These are phyloP conservation scores for Colossoma macropomum DNA, from an alignment of 2,113 vertebrate genomes.

Conservation along the genomic window DNA sequence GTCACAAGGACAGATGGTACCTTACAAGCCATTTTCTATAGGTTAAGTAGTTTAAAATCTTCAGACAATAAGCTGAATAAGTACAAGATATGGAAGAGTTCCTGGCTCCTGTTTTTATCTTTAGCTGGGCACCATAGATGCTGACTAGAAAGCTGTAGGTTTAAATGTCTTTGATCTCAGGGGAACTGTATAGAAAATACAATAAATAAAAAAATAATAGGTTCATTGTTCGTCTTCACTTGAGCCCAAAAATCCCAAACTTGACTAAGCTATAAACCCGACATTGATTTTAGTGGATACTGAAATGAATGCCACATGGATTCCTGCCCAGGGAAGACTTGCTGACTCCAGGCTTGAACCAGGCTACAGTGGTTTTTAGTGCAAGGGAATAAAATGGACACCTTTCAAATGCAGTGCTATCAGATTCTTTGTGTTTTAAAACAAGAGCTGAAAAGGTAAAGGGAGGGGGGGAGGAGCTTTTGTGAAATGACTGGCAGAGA, in stretches of 20 bases:
- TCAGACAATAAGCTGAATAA: conserved; percentile 28
- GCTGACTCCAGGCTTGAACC: conserved; percentile 51
- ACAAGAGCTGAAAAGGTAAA: not conserved
- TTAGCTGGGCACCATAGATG: not conserved
- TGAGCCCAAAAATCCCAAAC: conserved; percentile 49
- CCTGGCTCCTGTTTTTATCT: not conserved
- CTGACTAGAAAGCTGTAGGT: not conserved
- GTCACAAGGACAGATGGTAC: conserved; percentile 41
- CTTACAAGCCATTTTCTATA: conserved; percentile 30
- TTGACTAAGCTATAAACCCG: conserved; percentile 48
- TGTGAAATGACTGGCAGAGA: not conserved
- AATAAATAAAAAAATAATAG: not conserved
- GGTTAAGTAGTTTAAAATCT: conserved; percentile 47
- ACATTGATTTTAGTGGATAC: conserved; percentile 66
- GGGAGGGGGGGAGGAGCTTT: not conserved
- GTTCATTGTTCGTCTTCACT: not conserved
- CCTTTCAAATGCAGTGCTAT: not conserved
- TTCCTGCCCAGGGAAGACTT: conserved; percentile 53
- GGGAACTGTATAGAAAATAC: too few species aligned
- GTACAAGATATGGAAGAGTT: not conserved
- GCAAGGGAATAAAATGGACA: not conserved
- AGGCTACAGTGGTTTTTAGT: not conserved
- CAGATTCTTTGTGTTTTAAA: not conserved
- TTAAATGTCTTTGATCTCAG: too few species aligned
- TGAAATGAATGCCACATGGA: conserved; percentile 65